Conservation (phyloP, 2,888 invertebrate species). For the Stenurella melanura region DNA sequence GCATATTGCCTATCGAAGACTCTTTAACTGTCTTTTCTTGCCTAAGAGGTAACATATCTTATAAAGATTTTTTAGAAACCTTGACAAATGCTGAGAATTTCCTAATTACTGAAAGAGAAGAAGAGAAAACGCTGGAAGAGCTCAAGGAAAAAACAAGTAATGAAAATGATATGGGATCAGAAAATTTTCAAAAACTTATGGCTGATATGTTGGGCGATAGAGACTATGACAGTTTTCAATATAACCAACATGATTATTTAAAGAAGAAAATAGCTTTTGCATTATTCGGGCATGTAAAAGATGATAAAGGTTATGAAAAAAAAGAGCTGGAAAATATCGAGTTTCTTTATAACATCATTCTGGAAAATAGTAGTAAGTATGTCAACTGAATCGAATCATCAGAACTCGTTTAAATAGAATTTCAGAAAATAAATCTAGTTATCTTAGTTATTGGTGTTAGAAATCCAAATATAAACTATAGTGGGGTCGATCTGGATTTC, state of each 20-base stretch:
- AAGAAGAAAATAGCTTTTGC: slow-evolving; percentile 77
- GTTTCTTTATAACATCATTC: slow-evolving; percentile 60
- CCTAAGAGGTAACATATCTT: slow-evolving; percentile 49
- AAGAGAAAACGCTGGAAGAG: slow-evolving; percentile 51
- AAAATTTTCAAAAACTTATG: slow-evolving; percentile 75
- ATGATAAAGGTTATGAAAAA: slow-evolving; percentile 69
- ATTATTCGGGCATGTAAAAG: slow-evolving; percentile 74
- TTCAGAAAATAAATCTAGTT: too few species aligned
- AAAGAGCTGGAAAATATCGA: slow-evolving; percentile 61
- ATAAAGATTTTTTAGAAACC: slow-evolving; percentile 52
- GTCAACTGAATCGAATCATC: neutral
- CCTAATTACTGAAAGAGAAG: slow-evolving; percentile 52
- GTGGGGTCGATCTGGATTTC: too few species aligned
- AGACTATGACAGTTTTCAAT: slow-evolving; percentile 76
- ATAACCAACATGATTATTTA: slow-evolving; percentile 73
- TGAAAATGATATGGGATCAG: slow-evolving; percentile 60
- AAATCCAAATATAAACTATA: too few species aligned
- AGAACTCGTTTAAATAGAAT: too few species aligned
- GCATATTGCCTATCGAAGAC: slow-evolving; percentile 57
- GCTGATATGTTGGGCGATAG: slow-evolving; percentile 77
- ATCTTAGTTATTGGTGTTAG: too few species aligned
- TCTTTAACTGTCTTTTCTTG: slow-evolving; percentile 18
- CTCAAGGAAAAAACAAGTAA: slow-evolving; percentile 43
- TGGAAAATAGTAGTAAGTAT: slow-evolving; percentile 61
- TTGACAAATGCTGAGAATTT: slow-evolving; percentile 54